A percentile compares a stretch with the other conserved stretches of the same genome.
Conservation (phyloP, 2,888 invertebrate genomes). For the Andrena camellia region DNA sequence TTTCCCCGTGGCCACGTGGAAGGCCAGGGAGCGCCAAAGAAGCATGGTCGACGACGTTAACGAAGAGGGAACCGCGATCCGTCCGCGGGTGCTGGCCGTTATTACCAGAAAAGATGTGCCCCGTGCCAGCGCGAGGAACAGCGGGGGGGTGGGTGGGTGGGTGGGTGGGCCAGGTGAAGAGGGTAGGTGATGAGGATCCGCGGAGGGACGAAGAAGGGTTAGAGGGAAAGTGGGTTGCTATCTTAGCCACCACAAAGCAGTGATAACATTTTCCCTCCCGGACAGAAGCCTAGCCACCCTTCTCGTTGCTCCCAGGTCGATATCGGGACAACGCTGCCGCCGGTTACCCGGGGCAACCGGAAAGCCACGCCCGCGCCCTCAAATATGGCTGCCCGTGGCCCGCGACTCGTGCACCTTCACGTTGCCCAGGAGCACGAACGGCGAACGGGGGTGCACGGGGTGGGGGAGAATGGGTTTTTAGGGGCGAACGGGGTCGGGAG, state of each 20-base stretch:
- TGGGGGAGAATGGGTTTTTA: too few relatives aligned
- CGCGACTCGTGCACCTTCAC: constrained; percentile 65
- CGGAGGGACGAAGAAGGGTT: constrained; percentile 62
- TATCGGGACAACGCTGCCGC: constrained; percentile 80
- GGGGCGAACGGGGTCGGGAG: constrained; percentile 10
- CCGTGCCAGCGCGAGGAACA: constrained; percentile 28
- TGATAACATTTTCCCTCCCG: constrained; percentile 85
- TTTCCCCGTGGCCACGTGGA: too few relatives aligned
- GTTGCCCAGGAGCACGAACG: constrained; percentile 50
- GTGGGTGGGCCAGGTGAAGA: constrained; percentile 6
- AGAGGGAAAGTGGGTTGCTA: constrained; percentile 81
- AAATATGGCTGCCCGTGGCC: constrained; percentile 81
- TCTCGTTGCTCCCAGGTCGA: constrained; percentile 80
- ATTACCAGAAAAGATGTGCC: constrained; percentile 42
- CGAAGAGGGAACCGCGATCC: constrained; percentile 12
- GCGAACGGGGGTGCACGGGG: too few relatives aligned
- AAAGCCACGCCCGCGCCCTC: constrained; percentile 82
- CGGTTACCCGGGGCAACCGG: constrained; percentile 80
- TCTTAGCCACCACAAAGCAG: constrained; percentile 85
- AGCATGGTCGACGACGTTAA: constrained; percentile 1
- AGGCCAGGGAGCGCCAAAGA: background rate
- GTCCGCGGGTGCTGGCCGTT: constrained; percentile 31
- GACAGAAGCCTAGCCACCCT: constrained; percentile 84
- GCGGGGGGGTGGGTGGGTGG: constrained; percentile 2
- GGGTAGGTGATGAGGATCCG: constrained; percentile 60